Percentiles rank a stretch among this genome's conserved stretches.
Evolutionary conservation across 2,113 vertebrate genomes (phyloP).

Genomic region (Formicarius rufipectus): DNA sequence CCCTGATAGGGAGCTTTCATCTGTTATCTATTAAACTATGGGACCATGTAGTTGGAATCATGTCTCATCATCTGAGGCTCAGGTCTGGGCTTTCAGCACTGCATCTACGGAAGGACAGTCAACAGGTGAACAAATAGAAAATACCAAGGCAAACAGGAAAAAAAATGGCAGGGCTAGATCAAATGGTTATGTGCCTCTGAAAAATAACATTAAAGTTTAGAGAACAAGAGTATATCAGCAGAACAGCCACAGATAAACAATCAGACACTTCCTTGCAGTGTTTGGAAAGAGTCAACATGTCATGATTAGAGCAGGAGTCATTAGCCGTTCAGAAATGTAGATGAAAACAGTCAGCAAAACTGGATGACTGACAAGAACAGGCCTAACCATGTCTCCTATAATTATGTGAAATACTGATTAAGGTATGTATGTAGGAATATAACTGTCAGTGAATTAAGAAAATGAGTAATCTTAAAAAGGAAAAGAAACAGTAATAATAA

Average conservation of each 20-base stretch:
- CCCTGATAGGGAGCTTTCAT: neutral
- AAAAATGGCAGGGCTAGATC: neutral
- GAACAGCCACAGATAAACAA: neutral
- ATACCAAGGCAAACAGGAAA: neutral
- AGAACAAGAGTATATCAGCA: neutral
- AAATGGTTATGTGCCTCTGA: neutral
- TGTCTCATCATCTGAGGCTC: neutral
- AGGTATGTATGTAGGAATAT: neutral
- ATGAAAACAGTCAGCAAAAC: neutral
- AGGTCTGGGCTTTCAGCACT: neutral
- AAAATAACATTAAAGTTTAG: neutral
- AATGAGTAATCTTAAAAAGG: neutral
- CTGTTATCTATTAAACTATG: neutral
- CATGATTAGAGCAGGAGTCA: accelerated
- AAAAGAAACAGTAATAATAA: no score
- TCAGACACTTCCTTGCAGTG: accelerated
- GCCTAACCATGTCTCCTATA: neutral
- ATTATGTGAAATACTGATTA: neutral
- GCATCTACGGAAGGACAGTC: neutral
- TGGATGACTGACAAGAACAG: neutral
- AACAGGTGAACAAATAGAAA: neutral
- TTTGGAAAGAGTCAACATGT: neutral
- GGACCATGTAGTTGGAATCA: neutral
- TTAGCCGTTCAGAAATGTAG: neutral
- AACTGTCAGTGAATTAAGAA: neutral